These are phyloP conservation scores for Platynereis dumerilii DNA, from an alignment of 2,888 invertebrate genomes.

Conservation along the genomic window DNA sequence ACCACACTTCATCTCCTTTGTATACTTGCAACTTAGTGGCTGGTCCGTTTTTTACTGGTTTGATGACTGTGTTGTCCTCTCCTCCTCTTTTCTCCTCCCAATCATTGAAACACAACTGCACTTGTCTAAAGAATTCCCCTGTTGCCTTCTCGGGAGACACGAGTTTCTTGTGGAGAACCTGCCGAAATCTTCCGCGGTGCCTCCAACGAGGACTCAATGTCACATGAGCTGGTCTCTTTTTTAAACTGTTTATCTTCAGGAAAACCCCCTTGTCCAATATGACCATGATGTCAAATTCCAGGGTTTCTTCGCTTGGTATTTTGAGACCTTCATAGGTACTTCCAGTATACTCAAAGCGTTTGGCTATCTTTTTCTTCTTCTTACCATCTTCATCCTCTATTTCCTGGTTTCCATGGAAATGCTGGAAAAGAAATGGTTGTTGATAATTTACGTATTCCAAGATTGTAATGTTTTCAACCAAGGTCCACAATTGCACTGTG, in stretches of 20 bases:
- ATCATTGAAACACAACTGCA: constrained; percentile 6
- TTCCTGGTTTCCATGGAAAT: too few species aligned
- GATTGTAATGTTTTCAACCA: too few species aligned
- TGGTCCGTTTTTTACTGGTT: neutral
- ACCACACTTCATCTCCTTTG: neutral
- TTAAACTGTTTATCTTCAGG: neutral
- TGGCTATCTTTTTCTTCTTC: neutral
- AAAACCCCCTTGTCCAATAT: neutral
- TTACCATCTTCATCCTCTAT: too few species aligned
- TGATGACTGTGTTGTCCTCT: neutral
- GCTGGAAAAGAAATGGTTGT: too few species aligned
- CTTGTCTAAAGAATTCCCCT: neutral
- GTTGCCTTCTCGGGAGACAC: neutral
- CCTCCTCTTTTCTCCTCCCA: neutral
- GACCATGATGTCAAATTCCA: constrained; percentile 3
- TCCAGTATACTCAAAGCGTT: constrained; percentile 5
- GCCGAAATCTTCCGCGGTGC: too few species aligned
- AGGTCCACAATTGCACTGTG: too few species aligned
- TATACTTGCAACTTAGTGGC: neutral
- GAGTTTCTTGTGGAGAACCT: neutral
- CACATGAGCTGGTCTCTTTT: too few species aligned
- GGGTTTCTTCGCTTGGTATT: neutral
- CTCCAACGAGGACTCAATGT: too few species aligned
- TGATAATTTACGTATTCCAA: too few species aligned
- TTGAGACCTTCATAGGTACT: constrained; percentile 4